Base-by-base conservation (phyloP, 2,797 vertebrate genomes). In the Serranus cabrilla region DNA sequence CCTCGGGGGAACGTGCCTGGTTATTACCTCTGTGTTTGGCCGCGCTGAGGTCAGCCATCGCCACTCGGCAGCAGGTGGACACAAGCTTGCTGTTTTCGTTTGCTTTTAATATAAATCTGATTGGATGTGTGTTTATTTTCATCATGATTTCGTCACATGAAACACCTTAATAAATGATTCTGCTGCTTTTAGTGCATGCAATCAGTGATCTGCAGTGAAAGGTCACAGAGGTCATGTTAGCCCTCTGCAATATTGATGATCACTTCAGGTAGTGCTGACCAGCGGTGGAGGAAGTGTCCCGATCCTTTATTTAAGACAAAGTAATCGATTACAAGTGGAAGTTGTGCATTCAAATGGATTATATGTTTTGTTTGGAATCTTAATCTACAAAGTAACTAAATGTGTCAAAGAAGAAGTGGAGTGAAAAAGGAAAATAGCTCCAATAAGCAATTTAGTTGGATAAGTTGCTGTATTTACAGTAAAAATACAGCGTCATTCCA, bases 11-110 rank as follows among this genome's bases (percentile, higher is more conserved):
- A 25, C 42, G 12, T 7, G 67, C 14, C 76, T 71, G 87, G 87
- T 89, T 91, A 92, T 89, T 93, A 83, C 82, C 85, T 89, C 83
- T 45, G 74, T 84, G 84, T 84, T 84, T 77, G 74, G 58, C 74
- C 39, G 76, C 37, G 46, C 83, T n/a, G 70, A 82, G 87, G 86
- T 87, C 86, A 60, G 64, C 11, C 81, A 75, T 82, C 37, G 0
- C 68, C 68, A 56, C 78, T 43, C 14, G 20, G 65, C 70, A 43
- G 82, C 73, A 75, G 81, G 67, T 82, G 71, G 87, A 90, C 63
- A 87, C 88, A 88, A 80, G 82, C 86, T 52, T 21, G 18, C 67
- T 57, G 63, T 66, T 87, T 80, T 60, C 88, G 71, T 91, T 90
- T 87, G 81, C 75, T 61, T 90, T 90, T 39, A 82, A 80, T 82